phyloP scores from a whole-genome alignment of 1,140 invertebrate species.

The Drosophila burlai region DNA sequence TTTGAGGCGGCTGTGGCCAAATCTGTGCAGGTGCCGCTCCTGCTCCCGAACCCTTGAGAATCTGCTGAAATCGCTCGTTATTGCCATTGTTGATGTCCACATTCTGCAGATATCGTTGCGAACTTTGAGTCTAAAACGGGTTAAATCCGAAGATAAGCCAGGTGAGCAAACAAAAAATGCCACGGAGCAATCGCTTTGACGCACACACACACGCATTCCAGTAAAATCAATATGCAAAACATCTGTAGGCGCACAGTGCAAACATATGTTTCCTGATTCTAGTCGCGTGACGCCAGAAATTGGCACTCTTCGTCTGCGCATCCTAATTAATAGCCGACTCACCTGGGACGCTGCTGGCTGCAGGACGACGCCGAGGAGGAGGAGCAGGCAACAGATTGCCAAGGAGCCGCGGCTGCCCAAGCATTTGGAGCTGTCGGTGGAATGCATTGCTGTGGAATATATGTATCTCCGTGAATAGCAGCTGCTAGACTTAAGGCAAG shows the following conservation, averaged over 20 bases:
- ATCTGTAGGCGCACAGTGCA: conserved; percentile 44
- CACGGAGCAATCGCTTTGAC: conserved; percentile 33
- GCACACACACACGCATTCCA: conserved; percentile 24
- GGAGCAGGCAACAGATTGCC: conserved; percentile 19
- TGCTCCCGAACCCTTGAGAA: conserved; percentile 68
- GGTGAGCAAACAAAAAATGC: conserved; percentile 27
- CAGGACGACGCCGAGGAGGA: conserved; percentile 13
- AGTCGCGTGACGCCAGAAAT: not conserved
- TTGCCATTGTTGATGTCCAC: conserved; percentile 36
- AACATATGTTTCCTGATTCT: conserved; percentile 55
- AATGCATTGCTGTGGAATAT: conserved; percentile 28
- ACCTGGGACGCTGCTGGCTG: conserved; percentile 32
- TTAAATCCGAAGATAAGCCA: conserved; percentile 39
- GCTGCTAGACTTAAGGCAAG: conserved; percentile 2
- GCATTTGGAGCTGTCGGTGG: conserved; percentile 11
- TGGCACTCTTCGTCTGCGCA: not conserved
- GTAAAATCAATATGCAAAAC: conserved; percentile 66
- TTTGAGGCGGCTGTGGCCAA: conserved; percentile 67
- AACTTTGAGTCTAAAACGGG: conserved; percentile 60
- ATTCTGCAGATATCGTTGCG: conserved; percentile 62
- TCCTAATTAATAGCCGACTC: conserved; percentile 5
- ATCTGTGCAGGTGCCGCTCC: conserved; percentile 47
- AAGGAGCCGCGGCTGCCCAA: conserved; percentile 13
- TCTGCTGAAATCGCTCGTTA: conserved; percentile 71
- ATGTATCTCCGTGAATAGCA: not conserved